Conservation (phyloP, 2,797 vertebrate species). For the Neosalanx taihuensis region DNA sequence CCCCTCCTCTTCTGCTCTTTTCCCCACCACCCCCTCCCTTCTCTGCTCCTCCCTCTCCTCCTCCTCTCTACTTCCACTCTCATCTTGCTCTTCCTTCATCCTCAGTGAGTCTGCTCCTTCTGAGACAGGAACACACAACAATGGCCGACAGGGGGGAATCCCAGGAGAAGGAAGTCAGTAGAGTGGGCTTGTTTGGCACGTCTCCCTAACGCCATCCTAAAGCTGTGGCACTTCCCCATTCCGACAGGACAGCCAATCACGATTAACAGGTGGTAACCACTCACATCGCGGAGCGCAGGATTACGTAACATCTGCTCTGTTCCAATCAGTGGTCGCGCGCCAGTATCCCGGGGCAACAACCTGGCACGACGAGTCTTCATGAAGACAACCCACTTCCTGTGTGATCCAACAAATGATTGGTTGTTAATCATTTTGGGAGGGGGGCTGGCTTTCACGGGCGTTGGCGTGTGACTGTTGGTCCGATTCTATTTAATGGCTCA, state of each 20-base stretch:
- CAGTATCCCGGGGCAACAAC: constrained; percentile 9
- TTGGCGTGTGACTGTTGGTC: not conserved
- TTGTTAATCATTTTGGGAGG: constrained; percentile 15
- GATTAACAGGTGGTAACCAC: not conserved
- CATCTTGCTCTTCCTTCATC: not conserved
- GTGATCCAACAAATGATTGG: constrained; percentile 28
- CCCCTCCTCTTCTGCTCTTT: too few relatives aligned
- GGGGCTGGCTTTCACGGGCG: not conserved
- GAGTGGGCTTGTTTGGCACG: too few relatives aligned
- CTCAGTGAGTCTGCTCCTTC: not conserved
- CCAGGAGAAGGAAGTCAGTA: too few relatives aligned
- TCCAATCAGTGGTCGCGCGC: not conserved
- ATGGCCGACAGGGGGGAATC: too few relatives aligned
- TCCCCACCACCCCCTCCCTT: too few relatives aligned
- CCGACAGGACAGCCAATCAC: too few relatives aligned
- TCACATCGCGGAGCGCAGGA: not conserved
- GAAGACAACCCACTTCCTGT: constrained; percentile 36
- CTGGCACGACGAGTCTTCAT: constrained; percentile 25
- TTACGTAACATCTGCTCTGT: not conserved
- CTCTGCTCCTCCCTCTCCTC: not conserved
- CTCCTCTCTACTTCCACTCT: not conserved
- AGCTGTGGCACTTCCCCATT: too few relatives aligned
- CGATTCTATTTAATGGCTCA: not conserved
- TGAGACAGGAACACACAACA: too few relatives aligned
- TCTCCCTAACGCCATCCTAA: too few relatives aligned